Conservation (phyloP, 2,888 invertebrate genomes). For the Poecilobothrus nobilitatus region DNA sequence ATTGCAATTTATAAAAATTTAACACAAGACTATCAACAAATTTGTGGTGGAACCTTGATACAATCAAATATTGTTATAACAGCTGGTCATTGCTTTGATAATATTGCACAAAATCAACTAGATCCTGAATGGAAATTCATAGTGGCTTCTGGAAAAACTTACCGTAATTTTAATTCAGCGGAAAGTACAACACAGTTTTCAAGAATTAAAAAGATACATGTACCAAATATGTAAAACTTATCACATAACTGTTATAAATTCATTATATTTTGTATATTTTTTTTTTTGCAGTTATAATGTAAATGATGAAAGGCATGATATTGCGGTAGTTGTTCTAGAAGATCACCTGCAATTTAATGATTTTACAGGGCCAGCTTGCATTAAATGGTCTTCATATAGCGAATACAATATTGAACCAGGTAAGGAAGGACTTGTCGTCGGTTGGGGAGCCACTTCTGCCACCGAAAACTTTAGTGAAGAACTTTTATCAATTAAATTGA, state of each 20-base stretch:
- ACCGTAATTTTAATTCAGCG: constrained; percentile 12
- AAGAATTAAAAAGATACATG: constrained; percentile 21
- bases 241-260: no score
- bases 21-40: constrained; percentile 17
- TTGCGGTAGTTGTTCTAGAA: constrained; percentile 35
- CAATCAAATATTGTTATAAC: constrained; percentile 29
- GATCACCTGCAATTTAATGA: constrained; percentile 29
- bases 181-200: constrained; percentile 22
- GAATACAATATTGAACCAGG: constrained; percentile 15
- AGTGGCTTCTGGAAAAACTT: constrained; percentile 25
- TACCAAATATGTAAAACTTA: constrained; percentile 17
- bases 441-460: constrained; percentile 26
- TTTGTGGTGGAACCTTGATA: constrained; percentile 31
- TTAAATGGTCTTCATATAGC: constrained; percentile 27
- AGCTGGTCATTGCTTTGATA: constrained; percentile 29
- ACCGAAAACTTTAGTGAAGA: constrained; percentile 17
- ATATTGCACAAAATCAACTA: constrained; percentile 9
- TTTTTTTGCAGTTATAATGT: no score
- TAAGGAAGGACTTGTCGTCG: constrained; percentile 23
- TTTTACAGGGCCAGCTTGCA: constrained; percentile 38
- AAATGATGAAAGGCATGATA: constrained; percentile 26
- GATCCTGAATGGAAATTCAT: constrained; percentile 14
- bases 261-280: no score
- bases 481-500: constrained; percentile 23
- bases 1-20: constrained; percentile 27